Evolutionary conservation across 1,140 invertebrate species (phyloP).

Genomic region (Neodiprion pinetum): DNA sequence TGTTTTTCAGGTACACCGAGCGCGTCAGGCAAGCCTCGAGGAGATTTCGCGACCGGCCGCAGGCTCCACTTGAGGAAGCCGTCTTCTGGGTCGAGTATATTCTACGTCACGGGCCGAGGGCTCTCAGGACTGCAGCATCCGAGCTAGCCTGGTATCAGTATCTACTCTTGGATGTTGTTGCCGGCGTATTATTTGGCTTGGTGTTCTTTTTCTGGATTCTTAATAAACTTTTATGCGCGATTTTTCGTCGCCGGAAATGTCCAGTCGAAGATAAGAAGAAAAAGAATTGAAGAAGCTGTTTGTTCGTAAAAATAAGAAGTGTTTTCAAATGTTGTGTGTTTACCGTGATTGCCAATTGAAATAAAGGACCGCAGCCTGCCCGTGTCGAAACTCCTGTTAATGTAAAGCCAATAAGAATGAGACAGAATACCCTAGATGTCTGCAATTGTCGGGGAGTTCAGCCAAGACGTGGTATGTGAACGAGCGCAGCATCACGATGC

Average conservation of each 20-base stretch:
- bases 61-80: conserved; percentile 64
- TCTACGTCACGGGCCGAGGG: conserved; percentile 54
- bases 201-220: conserved; percentile 8
- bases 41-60: conserved; percentile 65
- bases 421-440: no score
- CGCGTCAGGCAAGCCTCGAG: conserved; percentile 58
- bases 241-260: neutral
- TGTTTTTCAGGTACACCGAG: conserved; percentile 52
- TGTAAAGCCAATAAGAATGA: no score
- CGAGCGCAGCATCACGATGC: no score
- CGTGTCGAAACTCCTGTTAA: no score
- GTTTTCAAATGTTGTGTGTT: no score
- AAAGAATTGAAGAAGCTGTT: neutral
- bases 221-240: neutral
- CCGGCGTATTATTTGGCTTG: conserved; percentile 26
- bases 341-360: no score
- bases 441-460: no score
- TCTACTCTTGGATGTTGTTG: conserved; percentile 44
- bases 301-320: no score
- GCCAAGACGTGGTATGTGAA: no score
- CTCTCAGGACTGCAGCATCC: conserved; percentile 42
- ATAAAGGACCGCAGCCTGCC: no score
- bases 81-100: conserved; percentile 71
- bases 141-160: conserved; percentile 48
- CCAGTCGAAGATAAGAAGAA: neutral